A percentile compares a stretch with the other conserved stretches of the same genome.
These are phyloP conservation scores for Wasmannia auropunctata DNA, from an alignment of 1,140 invertebrate genomes.

Conservation along the genomic window DNA sequence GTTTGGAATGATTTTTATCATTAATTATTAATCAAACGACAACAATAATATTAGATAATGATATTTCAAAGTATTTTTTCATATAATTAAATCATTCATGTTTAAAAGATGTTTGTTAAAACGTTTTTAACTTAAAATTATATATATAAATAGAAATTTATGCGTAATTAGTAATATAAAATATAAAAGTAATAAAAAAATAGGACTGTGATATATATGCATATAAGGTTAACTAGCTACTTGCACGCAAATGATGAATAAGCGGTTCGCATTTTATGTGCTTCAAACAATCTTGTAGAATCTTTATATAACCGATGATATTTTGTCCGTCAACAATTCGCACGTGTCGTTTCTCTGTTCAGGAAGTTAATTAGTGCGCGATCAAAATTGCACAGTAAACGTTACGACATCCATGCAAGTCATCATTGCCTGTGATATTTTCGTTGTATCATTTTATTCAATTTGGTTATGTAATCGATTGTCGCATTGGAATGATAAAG, in stretches of 20 bases:
- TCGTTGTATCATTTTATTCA: background rate
- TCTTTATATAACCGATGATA: conserved; percentile 49
- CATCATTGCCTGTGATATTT: background rate
- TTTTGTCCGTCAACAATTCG: background rate
- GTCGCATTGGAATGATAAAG: background rate
- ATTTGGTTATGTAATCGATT: background rate
- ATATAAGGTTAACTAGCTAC: conserved; percentile 14
- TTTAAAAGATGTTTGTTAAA: background rate
- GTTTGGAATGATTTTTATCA: background rate
- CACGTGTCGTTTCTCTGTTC: background rate
- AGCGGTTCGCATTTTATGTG: background rate
- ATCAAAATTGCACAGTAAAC: background rate
- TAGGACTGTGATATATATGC: background rate
- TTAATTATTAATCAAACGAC: no score
- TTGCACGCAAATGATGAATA: conserved; percentile 5
- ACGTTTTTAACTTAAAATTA: background rate
- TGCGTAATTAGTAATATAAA: background rate
- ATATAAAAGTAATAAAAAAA: no score
- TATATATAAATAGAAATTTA: background rate
- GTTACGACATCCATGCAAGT: conserved; percentile 15
- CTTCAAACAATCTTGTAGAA: conserved; percentile 9
- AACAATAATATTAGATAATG: background rate
- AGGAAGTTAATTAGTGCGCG: conserved; percentile 33
- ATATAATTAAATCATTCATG: background rate
- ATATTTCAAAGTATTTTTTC: background rate